Conservation (phyloP, 2,113 vertebrate species). For the Potamarius usumacintae region DNA sequence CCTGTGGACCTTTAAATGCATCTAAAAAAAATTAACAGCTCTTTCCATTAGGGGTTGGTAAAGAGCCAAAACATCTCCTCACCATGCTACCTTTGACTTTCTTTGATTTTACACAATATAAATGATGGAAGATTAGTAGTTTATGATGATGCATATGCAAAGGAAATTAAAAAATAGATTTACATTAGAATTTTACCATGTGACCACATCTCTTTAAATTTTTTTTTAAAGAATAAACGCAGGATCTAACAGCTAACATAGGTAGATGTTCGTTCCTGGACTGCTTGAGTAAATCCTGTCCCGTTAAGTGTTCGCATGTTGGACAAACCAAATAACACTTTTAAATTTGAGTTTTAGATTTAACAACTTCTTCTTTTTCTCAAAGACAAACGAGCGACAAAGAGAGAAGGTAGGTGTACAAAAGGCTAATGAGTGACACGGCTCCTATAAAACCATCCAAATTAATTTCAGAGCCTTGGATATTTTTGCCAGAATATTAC, state of each 20-base stretch:
- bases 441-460: background rate
- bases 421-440: background rate
- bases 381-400: too few relatives aligned
- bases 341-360: background rate
- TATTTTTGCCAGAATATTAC: background rate
- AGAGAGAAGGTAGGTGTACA: background rate
- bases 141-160: background rate
- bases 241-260: background rate
- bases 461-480: background rate
- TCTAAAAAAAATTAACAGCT: background rate
- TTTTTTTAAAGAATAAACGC: background rate
- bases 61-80: background rate
- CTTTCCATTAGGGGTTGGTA: background rate
- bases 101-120: background rate
- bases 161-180: background rate
- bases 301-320: background rate
- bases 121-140: background rate
- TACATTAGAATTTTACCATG: too few relatives aligned
- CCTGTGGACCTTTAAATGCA: background rate
- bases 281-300: background rate
- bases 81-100: background rate
- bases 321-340: background rate
- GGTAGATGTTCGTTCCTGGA: background rate
- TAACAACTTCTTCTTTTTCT: background rate
- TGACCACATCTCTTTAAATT: too few relatives aligned